Evolutionary conservation across 2,113 vertebrate genomes (phyloP), one percentile per base, ranked within the genome.

Genomic region (Lethenteron camtschaticum): DNA sequence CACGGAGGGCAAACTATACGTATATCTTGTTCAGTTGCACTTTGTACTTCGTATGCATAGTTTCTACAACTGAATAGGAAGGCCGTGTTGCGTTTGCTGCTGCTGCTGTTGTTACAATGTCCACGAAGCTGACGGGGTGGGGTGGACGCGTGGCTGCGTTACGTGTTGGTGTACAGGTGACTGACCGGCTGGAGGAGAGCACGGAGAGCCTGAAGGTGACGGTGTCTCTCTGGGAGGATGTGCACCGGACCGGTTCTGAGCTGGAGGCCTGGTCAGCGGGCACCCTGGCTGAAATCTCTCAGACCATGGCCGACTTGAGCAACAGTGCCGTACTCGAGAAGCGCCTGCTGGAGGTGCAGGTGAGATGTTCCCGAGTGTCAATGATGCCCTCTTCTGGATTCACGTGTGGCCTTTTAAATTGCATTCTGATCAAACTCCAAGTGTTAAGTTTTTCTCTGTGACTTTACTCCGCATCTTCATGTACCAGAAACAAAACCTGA

Each of bases 161-260:
- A 41, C 41, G 41, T 41, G 41, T 41, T 7, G 41, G 9, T 66
- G 9, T 66, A 73, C 73, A 99, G 94, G 76, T 84, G 1, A 85
- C 85, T n/a, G 90, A 94, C 75, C 86, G 77, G 75, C 81, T 88
- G 57, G 92, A 94, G 68, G 83, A 84, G n/a, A 86, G 84, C 76
- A 81, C 83, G 0, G 83, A 90, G 58, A 80, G 75, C 55, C 81
- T 95, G 57, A 78, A 81, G 8, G 68, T 78, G 18, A 82, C 82
- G 16, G 2, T 87, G 13, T 78, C 81, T n/a, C 78, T 90, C 0
- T 96, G 90, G 92, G 85, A 85, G 9, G 87, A 95, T 63, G 79
- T 96, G 9, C 81, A 85, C 72, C 75, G 78, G 70, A 78, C 78
- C 56, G 85, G 83, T 75, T 81, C 85, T 7, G 86, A 95, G 72